Evolutionary conservation across 2,888 invertebrate species (phyloP), one percentile per base, ranked within the genome.

Genomic region (Gastrophysa polygoni): DNA sequence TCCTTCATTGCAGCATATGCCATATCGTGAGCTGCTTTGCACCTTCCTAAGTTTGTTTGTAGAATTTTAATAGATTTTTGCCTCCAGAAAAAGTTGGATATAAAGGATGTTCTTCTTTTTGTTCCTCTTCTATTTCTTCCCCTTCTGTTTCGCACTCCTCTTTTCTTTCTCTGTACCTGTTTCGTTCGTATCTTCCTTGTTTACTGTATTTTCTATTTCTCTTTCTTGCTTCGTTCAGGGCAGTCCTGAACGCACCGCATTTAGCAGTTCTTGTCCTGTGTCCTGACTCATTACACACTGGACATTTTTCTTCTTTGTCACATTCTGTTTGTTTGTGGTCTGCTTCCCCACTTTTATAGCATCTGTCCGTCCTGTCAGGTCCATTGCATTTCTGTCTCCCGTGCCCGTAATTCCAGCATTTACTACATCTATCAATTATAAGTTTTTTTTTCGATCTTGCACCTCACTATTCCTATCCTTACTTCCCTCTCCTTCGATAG

Each of bases 221-320:
- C n/a, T n/a, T n/a, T n/a, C n/a, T 24, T 7, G 24, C 24, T 24
- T 3, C 7, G 3, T 24, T 24, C 4, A 24, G 24, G 7, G 24
- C 24, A 24, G 24, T 7, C 46, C 29, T 51, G 20, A 58, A 61
- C 2, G 68, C 64, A 57, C 18, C 17, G 51, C 58, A 58, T 16
- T n/a, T 29, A 17, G 6, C 11, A 5, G 18, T 18, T 7, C 51
- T 44, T n/a, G 28, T 43, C 21, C 18, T 51, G 28, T 58, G 58
- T 1, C 58, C 58, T 18, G 21, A 20, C 29, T 28, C 28, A 5
- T 38, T 11, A 10, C 58, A 58, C 11, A 28, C 4, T 2, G 32
- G 44, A 29, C 58, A 58, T 11, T 58, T 29, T 14, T 44, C 17
- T n/a, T 21, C 24, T 3, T n/a, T 11, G 1, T 6, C 8, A 29